Evolutionary conservation across 2,113 vertebrate genomes (phyloP).

Genomic region (Brienomyrus brachyistius): DNA sequence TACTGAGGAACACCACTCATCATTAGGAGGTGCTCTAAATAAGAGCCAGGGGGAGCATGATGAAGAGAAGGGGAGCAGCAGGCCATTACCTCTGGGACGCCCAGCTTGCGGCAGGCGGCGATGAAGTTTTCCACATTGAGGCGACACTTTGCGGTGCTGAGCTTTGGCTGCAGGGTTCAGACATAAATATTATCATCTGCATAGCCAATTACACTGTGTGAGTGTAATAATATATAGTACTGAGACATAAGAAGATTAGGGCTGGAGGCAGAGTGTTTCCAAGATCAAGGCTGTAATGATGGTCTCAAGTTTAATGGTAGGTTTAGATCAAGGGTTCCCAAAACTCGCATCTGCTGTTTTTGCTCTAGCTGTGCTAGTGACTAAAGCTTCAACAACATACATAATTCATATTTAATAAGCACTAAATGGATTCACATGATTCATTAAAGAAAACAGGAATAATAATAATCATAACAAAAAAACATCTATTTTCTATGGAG

Average conservation of each 20-base stretch:
- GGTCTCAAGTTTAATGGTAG: not conserved
- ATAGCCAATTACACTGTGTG: not conserved
- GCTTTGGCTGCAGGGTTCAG: constrained; percentile 65
- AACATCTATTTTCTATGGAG: not conserved
- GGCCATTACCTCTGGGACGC: constrained; percentile 72
- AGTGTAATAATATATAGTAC: not conserved
- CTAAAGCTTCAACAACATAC: not conserved
- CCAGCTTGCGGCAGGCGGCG: constrained; percentile 74
- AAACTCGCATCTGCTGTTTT: not conserved
- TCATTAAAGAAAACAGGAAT: not conserved
- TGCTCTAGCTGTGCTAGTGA: not conserved
- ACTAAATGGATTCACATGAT: not conserved
- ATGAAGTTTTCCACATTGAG: constrained; percentile 82
- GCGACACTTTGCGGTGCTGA: constrained; percentile 71
- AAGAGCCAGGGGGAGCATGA: not conserved
- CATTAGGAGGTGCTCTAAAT: not conserved
- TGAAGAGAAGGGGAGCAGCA: not conserved
- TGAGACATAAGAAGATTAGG: not conserved
- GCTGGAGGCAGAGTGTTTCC: not conserved
- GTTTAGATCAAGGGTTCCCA: not conserved
- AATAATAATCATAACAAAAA: not conserved
- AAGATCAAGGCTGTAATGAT: not conserved
- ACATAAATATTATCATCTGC: not conserved
- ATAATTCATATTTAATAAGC: not conserved
- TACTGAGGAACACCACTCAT: not conserved